Conservation (phyloP, 2,888 invertebrate genomes). For the Protodeltote pygarga region DNA sequence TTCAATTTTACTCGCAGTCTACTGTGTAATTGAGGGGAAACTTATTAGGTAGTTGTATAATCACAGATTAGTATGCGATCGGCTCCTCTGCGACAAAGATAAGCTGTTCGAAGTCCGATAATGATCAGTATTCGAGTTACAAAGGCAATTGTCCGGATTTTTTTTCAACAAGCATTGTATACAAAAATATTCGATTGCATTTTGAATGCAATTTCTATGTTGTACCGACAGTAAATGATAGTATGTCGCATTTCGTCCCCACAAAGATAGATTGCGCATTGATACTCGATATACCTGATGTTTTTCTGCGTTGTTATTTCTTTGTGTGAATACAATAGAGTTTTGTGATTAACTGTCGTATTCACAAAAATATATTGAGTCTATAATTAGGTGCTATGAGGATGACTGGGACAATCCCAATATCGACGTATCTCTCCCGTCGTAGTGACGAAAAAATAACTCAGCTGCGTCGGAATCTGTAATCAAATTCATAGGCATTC, state of each 20-base stretch:
- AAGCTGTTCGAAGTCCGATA: conserved; percentile 79
- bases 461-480: conserved; percentile 20
- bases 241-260: conserved; percentile 67
- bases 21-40: conserved; percentile 75
- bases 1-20: conserved; percentile 51
- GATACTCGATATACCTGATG: conserved; percentile 81
- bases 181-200: conserved; percentile 80
- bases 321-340: conserved; percentile 64
- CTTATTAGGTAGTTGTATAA: conserved; percentile 71
- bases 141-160: conserved; percentile 76
- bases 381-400: conserved; percentile 48
- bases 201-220: conserved; percentile 76
- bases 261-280: conserved; percentile 82
- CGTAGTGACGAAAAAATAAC: conserved; percentile 3
- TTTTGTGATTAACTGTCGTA: conserved; percentile 66
- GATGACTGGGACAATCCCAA: conserved; percentile 14
- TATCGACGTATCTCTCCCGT: conserved; percentile 15
- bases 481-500: conserved; percentile 2
- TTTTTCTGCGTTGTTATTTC: conserved; percentile 65
- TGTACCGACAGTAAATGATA: conserved; percentile 78
- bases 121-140: conserved; percentile 84
- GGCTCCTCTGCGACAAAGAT: conserved; percentile 77
- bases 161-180: conserved; percentile 66
- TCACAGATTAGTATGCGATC: conserved; percentile 72
- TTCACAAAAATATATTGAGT: conserved; percentile 45